These are phyloP conservation scores for Eubucco bourcierii DNA, from an alignment of 2,113 vertebrate genomes.

Conservation along the genomic window DNA sequence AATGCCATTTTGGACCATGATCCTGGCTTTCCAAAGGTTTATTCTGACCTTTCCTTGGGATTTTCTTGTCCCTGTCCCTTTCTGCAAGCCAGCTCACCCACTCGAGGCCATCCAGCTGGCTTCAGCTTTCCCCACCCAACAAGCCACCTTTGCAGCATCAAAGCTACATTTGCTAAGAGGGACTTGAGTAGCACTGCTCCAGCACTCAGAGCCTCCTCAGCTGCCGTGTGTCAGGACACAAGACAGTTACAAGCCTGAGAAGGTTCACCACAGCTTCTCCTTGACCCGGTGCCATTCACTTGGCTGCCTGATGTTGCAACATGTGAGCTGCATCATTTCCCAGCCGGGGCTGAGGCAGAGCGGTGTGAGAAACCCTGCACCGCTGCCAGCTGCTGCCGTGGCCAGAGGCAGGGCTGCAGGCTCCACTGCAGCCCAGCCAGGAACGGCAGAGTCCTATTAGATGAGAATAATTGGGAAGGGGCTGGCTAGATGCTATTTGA, in stretches of 20 bases:
- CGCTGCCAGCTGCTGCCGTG: not conserved
- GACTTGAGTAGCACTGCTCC: not conserved
- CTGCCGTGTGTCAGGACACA: not conserved
- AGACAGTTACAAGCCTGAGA: not conserved
- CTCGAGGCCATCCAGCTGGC: not conserved
- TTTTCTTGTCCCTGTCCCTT: not conserved
- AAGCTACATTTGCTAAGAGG: not conserved
- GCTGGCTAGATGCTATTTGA: not conserved
- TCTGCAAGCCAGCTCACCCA: not conserved
- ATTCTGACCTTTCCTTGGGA: not conserved
- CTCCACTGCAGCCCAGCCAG: not conserved
- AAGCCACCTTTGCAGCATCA: not conserved
- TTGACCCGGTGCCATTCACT: not conserved
- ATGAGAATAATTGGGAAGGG: not conserved
- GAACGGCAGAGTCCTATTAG: not conserved
- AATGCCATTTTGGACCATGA: not conserved
- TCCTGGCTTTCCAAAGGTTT: not conserved
- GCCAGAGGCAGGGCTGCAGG: not conserved
- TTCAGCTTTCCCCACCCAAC: rapidly evolving
- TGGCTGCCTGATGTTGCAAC: not conserved
- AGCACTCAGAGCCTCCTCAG: not conserved
- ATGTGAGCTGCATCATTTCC: not conserved
- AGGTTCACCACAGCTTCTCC: not conserved
- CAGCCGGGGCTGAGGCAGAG: not conserved
- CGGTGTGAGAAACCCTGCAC: not conserved